Base-by-base conservation (phyloP, 2,888 invertebrate genomes). In the Pterostichus madidus region DNA sequence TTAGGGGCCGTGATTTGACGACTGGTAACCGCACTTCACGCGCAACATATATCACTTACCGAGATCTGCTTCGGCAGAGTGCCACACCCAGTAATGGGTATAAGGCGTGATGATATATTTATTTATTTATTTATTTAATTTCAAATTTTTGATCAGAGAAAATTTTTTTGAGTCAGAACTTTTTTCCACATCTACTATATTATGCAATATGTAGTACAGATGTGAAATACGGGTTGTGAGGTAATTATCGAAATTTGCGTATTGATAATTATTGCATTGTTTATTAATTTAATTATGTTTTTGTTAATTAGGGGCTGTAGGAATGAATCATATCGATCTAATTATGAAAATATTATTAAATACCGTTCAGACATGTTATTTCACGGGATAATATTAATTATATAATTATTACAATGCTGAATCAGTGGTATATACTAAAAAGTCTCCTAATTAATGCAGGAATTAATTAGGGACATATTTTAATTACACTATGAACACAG, bases 351-450 rank as follows among this genome's bases (percentile, higher is more conserved):
- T 13, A 56, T 64, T 64, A 64, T 15, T 31, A 31, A 59, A 59
- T 17, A n/a, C 7, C 1, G 24, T 11, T 31, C 11, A 10, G 8
- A 31, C 24, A 64, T 64, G 15, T 35, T 32, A 35, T 7, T 35
- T 32, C n/a, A 35, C 13, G 17, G 15, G 35, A 64, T 35, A 35
- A 64, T 64, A 64, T 64, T 64, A 64, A 64, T 64, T 64, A 64
- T 13, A 35, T 64, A 64, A 64, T 64, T 64, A 64, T 39, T 32
- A 39, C 7, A 64, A 56, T 6, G 13, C 17, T 56, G 7, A 5
- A 56, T 17, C 13, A 15, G 13, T 31, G n/a, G 8, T 2, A 8
- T 1, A 35, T 64, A 64, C 32, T 39, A 64, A 64, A 64, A 64
- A 35, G 13, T 13, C 39, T 35, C 11, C 39, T 64, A 64, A 39